A percentile compares a stretch with the other conserved stretches of the same genome.
phyloP scores from a whole-genome alignment of 2,797 vertebrate genomes.

The Danio albolineatus region DNA sequence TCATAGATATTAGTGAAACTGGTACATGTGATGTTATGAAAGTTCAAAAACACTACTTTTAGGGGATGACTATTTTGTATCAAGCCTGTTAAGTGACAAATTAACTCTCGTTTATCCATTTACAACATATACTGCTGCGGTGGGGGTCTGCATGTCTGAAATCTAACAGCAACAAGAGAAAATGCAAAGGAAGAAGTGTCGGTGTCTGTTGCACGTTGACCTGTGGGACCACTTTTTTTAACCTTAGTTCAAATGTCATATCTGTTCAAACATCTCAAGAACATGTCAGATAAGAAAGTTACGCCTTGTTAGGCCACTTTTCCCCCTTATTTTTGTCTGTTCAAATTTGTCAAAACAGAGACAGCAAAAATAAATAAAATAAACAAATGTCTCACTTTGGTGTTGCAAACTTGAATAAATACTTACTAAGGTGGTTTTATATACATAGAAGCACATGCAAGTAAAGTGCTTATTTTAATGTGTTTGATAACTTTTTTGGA shows the following conservation, averaged over 20 bases:
- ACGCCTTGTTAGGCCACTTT: background rate
- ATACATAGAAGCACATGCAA: no score
- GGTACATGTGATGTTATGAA: background rate
- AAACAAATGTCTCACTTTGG: no score
- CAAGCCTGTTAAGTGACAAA: slow-evolving; percentile 2
- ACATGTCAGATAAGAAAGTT: slow-evolving; percentile 34
- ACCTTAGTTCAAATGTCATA: slow-evolving; percentile 48
- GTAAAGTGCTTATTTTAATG: no score
- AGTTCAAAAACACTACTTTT: background rate
- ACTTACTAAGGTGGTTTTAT: no score
- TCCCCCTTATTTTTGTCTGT: background rate
- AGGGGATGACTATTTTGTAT: background rate
- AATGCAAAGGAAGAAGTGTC: background rate
- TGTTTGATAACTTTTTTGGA: no score
- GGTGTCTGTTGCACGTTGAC: slow-evolving; percentile 27
- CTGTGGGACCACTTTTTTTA: slow-evolving; percentile 13
- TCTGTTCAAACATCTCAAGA: slow-evolving; percentile 44
- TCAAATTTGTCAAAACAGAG: background rate
- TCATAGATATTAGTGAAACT: background rate
- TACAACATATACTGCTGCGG: background rate
- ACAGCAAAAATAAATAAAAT: no score
- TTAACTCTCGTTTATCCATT: slow-evolving; percentile 2
- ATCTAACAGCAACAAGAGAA: background rate
- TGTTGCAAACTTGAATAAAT: no score
- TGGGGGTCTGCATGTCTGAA: background rate